phyloP scores from a whole-genome alignment of 92 coral and sea anemone genomes.

The Porites evermanni region DNA sequence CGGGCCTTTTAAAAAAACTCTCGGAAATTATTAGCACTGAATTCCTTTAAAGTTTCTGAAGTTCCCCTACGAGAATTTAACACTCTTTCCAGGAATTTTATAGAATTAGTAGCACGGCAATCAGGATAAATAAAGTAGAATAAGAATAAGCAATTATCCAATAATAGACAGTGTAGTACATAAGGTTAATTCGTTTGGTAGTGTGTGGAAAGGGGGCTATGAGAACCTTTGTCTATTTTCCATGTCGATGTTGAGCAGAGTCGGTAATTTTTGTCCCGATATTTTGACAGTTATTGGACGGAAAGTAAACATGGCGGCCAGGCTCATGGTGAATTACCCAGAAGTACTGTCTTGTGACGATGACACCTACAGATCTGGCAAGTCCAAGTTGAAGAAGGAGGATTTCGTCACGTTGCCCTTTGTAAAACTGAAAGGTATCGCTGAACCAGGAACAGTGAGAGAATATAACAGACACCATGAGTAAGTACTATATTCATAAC shows the following conservation, averaged over 20 bases:
- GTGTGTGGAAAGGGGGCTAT: too few relatives aligned
- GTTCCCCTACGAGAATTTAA: too few relatives aligned
- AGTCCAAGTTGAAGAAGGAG: slow-evolving; percentile 88
- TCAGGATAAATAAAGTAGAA: too few relatives aligned
- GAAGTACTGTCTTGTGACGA: slow-evolving; percentile 92
- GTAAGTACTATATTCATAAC: slow-evolving; percentile 51
- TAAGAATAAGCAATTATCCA: too few relatives aligned
- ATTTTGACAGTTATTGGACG: slow-evolving; percentile 83
- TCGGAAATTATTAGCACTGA: too few relatives aligned
- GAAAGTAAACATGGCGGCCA: slow-evolving; percentile 99
- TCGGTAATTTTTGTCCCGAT: background rate
- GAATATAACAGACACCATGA: slow-evolving; percentile 97
- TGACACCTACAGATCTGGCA: slow-evolving; percentile 89
- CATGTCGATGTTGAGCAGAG: background rate
- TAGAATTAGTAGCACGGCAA: too few relatives aligned
- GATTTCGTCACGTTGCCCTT: slow-evolving; percentile 86
- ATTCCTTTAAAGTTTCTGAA: too few relatives aligned
- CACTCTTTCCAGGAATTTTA: too few relatives aligned
- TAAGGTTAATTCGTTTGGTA: too few relatives aligned
- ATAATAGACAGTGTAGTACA: too few relatives aligned
- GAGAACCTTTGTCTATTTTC: background rate
- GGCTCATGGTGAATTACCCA: slow-evolving; percentile 98
- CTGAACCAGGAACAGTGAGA: slow-evolving; percentile 93
- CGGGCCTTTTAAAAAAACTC: too few relatives aligned
- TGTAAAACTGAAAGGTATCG: slow-evolving; percentile 88